Base-by-base conservation (phyloP, 2,888 invertebrate genomes). In the Agonopterix heracliana region DNA sequence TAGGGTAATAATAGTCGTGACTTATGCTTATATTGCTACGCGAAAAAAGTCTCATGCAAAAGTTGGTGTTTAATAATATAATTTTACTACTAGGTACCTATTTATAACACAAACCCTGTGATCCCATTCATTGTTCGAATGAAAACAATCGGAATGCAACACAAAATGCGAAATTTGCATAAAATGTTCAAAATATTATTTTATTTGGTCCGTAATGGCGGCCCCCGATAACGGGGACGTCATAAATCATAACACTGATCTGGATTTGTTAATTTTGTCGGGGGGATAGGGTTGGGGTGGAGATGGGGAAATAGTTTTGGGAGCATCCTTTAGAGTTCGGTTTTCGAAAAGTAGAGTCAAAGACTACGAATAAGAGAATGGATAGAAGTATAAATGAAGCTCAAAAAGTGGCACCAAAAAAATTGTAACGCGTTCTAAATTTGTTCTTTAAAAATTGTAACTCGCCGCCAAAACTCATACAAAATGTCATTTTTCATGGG, bases 221-320 rank as follows among this genome's bases (percentile, higher is more conserved):
- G 53, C 68, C 70, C 72, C 65, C 3, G 77, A 78, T 80, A 75
- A 71, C 71, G 54, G 57, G 71, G 66, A 68, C 60, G 63, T 55
- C 68, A 78, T 84, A 85, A 84, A 83, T 86, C 85, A 87, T 82
- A 79, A 70, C 70, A 65, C 69, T 74, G 75, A 79, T 81, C 74
- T 77, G 78, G 78, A 78, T 81, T 80, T 77, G 83, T 83, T 82
- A 81, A 81, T 81, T 74, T 73, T 55, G 70, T 63, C 64, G 59
- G 60, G 58, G 55, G 57, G 47, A 52, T 13, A 48, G 47, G 52
- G 54, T 66, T 69, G 71, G 76, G 78, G 74, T 75, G 55, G 53
- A 53, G 38, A 38, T 38, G n/a, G 38, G 38, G 26, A 38, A n/a
- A 38, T n/a, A 38, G 38, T 38, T 38, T 38, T 38, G 38, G 38